Evolutionary conservation across 1,140 invertebrate genomes (phyloP).

Genomic region (Bilobella aurantiaca): DNA sequence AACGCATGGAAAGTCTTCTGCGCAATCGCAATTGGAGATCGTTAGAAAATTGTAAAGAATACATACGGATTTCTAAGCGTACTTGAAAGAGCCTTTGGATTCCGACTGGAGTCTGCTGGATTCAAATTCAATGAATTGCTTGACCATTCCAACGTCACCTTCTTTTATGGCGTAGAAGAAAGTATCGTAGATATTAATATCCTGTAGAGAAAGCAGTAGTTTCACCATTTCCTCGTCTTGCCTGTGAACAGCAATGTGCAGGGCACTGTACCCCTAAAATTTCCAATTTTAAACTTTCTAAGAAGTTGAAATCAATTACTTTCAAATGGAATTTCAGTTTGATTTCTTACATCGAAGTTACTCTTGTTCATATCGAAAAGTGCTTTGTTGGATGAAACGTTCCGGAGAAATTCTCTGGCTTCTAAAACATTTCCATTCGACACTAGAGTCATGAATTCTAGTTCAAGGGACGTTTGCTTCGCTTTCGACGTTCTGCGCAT

Average conservation of each 20-base stretch:
- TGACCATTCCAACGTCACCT: constrained; percentile 8
- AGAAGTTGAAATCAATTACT: neutral
- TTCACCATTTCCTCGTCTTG: constrained; percentile 19
- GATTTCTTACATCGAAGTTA: constrained; percentile 7
- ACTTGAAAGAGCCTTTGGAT: neutral
- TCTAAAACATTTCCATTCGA: constrained; percentile 1
- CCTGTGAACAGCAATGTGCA: constrained; percentile 13
- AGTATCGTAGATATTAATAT: constrained; percentile 10
- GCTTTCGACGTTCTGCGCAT: too few relatives aligned
- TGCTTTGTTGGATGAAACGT: neutral
- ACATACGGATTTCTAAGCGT: neutral
- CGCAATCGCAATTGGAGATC: too few relatives aligned
- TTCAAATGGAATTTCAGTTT: neutral
- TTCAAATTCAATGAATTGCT: neutral
- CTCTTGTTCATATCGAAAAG: constrained; percentile 15
- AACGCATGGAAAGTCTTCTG: neutral
- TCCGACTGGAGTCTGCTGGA: neutral
- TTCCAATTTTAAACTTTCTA: too few relatives aligned
- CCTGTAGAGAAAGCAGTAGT: neutral
- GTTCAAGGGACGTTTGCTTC: neutral
- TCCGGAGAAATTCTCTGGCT: neutral
- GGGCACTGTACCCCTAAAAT: constrained; percentile 10
- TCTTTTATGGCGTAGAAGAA: constrained; percentile 16
- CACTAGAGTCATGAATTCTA: constrained; percentile 10
- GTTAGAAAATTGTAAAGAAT: neutral